Evolutionary conservation across 2,888 invertebrate genomes (phyloP).

Genomic region (Sminthurides aquaticus): DNA sequence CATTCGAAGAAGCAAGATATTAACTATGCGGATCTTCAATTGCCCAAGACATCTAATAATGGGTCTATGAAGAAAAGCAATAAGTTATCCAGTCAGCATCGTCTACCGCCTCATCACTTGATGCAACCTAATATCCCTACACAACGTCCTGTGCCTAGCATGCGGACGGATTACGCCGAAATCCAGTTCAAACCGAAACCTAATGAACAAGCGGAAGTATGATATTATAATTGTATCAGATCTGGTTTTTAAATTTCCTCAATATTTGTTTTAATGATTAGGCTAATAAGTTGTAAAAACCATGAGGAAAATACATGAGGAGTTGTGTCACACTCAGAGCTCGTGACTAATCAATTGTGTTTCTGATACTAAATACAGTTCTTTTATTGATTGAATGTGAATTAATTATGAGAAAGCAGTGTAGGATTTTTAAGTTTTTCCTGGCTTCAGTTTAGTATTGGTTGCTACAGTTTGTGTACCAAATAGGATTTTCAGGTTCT

Average conservation of each 20-base stretch:
- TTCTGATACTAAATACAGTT: too few species aligned
- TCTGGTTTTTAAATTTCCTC: neutral
- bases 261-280: neutral
- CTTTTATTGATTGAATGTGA: too few species aligned
- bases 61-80: conserved; percentile 45
- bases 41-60: conserved; percentile 46
- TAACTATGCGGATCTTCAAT: conserved; percentile 47
- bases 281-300: neutral
- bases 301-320: too few species aligned
- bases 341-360: too few species aligned
- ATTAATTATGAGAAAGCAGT: too few species aligned
- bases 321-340: too few species aligned
- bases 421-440: too few species aligned
- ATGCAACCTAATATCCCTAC: conserved; percentile 26
- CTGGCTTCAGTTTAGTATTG: too few species aligned
- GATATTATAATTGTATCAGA: neutral
- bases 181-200: conserved; percentile 43
- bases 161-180: conserved; percentile 39
- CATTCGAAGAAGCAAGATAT: conserved; percentile 43
- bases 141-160: conserved; percentile 23
- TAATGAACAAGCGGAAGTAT: conserved; percentile 43
- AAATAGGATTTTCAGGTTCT: too few species aligned
- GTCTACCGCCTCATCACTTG: conserved; percentile 18
- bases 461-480: too few species aligned
- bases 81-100: conserved; percentile 31